Evolutionary conservation across 2,797 vertebrate species (phyloP).

Genomic region (Simalia tracyae): DNA sequence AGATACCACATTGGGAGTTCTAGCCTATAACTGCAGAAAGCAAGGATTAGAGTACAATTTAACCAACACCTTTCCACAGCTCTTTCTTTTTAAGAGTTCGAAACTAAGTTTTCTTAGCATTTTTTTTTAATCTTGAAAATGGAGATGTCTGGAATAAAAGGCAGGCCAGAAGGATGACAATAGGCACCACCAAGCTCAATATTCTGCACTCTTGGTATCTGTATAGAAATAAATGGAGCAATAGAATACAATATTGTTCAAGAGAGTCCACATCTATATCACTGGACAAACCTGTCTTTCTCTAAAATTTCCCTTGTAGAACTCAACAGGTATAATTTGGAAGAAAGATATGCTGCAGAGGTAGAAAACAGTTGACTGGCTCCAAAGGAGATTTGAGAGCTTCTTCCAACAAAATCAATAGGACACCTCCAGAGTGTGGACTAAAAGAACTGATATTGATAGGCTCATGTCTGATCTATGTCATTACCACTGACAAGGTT

Average conservation of each 20-base stretch:
- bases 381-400: not conserved
- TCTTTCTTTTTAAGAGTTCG: not conserved
- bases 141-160: not conserved
- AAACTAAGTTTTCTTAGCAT: not conserved
- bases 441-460: not conserved
- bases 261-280: no score
- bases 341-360: not conserved
- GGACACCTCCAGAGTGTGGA: not conserved
- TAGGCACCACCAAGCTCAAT: not conserved
- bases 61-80: not conserved
- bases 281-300: not conserved
- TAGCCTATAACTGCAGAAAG: not conserved
- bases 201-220: not conserved
- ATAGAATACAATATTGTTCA: not conserved
- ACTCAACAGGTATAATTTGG: not conserved
- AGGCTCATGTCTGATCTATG: not conserved
- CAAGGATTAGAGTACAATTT: no score
- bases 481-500: not conserved
- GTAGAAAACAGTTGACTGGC: not conserved
- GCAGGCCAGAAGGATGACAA: no score
- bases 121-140: not conserved
- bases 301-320: not conserved
- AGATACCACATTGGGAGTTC: not conserved
- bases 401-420: conserved; percentile 4
- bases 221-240: not conserved